These are phyloP conservation scores for Chaitophorus viminalis DNA, from an alignment of 2,888 invertebrate genomes.

Conservation along the genomic window DNA sequence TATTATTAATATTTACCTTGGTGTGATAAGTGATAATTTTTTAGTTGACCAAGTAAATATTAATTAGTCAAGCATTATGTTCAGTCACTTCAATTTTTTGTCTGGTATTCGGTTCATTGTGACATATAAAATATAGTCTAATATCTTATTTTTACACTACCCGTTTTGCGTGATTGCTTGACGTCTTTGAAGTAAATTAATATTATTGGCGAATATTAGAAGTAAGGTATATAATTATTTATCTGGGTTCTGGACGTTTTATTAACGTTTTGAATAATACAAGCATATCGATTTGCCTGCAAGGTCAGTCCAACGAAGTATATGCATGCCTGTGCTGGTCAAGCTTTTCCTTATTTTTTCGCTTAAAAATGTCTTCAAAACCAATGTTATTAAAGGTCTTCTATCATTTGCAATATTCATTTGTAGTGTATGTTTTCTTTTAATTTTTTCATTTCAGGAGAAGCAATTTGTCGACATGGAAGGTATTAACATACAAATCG, in stretches of 20 bases:
- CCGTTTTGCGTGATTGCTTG: too few species aligned
- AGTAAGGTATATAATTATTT: neutral
- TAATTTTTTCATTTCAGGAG: slow-evolving; percentile 32
- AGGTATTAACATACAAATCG: slow-evolving; percentile 46
- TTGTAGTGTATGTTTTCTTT: neutral
- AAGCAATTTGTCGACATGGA: slow-evolving; percentile 35
- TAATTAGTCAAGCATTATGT: too few species aligned
- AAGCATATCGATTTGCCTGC: slow-evolving; percentile 35
- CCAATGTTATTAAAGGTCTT: slow-evolving; percentile 43
- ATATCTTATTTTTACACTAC: too few species aligned
- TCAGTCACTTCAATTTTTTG: too few species aligned
- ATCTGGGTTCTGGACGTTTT: neutral
- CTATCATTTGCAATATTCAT: neutral
- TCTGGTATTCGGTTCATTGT: too few species aligned
- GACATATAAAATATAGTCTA: too few species aligned
- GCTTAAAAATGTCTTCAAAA: slow-evolving; percentile 47
- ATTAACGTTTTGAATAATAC: slow-evolving; percentile 17
- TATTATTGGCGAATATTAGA: too few species aligned
- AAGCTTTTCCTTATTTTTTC: neutral
- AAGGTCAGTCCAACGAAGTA: slow-evolving; percentile 24
- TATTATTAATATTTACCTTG: too few species aligned
- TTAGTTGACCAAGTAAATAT: too few species aligned
- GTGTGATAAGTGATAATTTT: too few species aligned
- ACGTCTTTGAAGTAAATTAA: too few species aligned
- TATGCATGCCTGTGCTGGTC: neutral